Base-by-base conservation (phyloP, 1,140 invertebrate species). In the Ceratoteleas bidentatus region DNA sequence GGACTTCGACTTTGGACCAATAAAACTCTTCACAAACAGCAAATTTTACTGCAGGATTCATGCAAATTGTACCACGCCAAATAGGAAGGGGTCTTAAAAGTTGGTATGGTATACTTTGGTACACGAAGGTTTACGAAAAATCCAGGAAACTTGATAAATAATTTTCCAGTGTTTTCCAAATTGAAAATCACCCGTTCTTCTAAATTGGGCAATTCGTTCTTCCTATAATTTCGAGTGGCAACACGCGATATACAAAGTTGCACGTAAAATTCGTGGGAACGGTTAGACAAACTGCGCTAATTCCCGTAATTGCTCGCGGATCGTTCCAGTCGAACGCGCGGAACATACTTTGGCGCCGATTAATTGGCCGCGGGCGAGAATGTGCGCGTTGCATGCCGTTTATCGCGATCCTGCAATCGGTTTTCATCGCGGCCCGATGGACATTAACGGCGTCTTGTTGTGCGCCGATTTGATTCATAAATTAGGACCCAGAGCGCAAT, bases 301-400 rank as follows among this genome's bases (percentile, higher is more conserved):
- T 54, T 60, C 49, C 34, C 68, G 68, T 72, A 72, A 72, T 72
- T 61, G 57, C 47, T 61, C 56, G n/a, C 53, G 34, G 49, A 72
- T 72, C 38, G 68, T 61, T 72, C 38, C 56, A 72, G 57, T 70
- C 52, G 56, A 70, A 70, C 60, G 54, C 33, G 66, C 56, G 52
- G 60, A 60, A 70, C 66, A 70, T 70, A 70, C 66, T 60, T 70
- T 57, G 53, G 40, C 43, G 40, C 53, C 53, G 54, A 58, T 69
- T 69, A 69, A 69, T 69, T 57, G 65, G 43, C 24, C 47, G 49
- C 45, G 53, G 24, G 11, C 9, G 34, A 36, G 54, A 50, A 58
- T 58, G 49, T 69, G 34, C 49, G 24, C 11, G 45, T 15, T 64
- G 47, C 61, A 53, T 32, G 11, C 47, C 49, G 47, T 52, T 62